Evolutionary conservation across 2,888 invertebrate species (phyloP), one percentile per base, ranked within the genome.

Genomic region (Parnassius smintheus): DNA sequence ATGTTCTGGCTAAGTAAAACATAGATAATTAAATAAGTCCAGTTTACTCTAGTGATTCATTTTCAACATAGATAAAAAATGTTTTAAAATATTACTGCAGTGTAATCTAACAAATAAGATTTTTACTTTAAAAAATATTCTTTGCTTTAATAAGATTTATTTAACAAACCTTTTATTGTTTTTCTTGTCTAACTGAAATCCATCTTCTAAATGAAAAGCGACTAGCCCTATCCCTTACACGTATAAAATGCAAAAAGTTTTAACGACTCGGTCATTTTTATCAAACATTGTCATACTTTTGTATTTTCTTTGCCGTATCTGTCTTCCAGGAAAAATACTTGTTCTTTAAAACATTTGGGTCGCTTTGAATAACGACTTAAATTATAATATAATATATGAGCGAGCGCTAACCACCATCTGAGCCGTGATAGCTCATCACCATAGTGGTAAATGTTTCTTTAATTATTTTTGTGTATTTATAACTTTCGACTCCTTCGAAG

Each of bases 241-340:
- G 53, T 50, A 61, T 56, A 77, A 77, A 80, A 81, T 79, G 76
- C 74, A 77, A 76, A 78, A 81, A 82, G 73, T 82, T 81, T 77
- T 77, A 78, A 78, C 75, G 74, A 78, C 78, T 75, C 72, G 78
- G 74, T 75, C 74, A 76, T 77, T 78, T 73, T 73, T 71, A 72
- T 69, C 48, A 56, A 59, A 63, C 63, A 56, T 59, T 63, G 63
- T 59, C 62, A 66, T 65, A 53, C 62, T 54, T 60, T 65, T 52
- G 50, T 53, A 59, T 60, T 64, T 61, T 46, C 56, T 61, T 59
- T 45, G 18, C 49, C 18, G 22, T 54, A 58, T 46, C 49, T 57
- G 53, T 52, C 50, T 62, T 10, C n/a, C 11, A 35, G 10, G 41
- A 42, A 62, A 41, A 41, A n/a, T 50, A 55, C n/a, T 60, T 50